Base-by-base conservation (phyloP, 2,888 invertebrate species). In the Unio delphinus region DNA sequence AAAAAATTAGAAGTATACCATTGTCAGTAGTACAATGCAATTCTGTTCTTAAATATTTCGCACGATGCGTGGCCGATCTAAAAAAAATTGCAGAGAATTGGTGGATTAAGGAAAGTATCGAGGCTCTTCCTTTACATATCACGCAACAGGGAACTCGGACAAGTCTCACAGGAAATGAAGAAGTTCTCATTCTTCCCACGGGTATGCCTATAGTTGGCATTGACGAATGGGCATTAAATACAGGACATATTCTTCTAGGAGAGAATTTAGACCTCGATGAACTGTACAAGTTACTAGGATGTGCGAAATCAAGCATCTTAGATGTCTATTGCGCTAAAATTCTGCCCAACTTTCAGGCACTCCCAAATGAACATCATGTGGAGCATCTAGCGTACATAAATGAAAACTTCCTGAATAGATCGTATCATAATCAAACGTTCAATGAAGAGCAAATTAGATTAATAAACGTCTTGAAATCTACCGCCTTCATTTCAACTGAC, bases 161-260 rank as follows among this genome's bases (percentile, higher is more conserved):
- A 54, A 18, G 54, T 17, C 28, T 73, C 30, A 61, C 55, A 7
- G 23, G 61, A 23, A 30, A 62, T n/a, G 23, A 11, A 6, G 63
- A 65, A 26, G 67, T 75, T 1, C 59, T 76, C 4, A 68, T 75
- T 18, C 62, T 79, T 20, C 73, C 76, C 26, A 20, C 23, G 26
- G 56, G 26, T 1, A 76, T 76, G 26, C 74, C 74, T 23, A 4
- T 30, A 55, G 65, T 62, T 26, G 76, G 79, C 28, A 64, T 76
- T 4, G 55, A 72, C 34, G 56, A 65, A 64, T 75, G 73, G 73
- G 76, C 74, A 15, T 17, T 54, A 30, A 15, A 26, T 15, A 64
- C 72, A 18, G 58, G 59, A 0, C 69, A 67, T 54, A 61, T 65
- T 15, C 57, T 77, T 15, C 59, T 79, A 23, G n/a, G 67, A 55